Evolutionary conservation across 2,113 vertebrate genomes (phyloP), one percentile per base, ranked within the genome.

Genomic region (Syrrhaptes paradoxus): DNA sequence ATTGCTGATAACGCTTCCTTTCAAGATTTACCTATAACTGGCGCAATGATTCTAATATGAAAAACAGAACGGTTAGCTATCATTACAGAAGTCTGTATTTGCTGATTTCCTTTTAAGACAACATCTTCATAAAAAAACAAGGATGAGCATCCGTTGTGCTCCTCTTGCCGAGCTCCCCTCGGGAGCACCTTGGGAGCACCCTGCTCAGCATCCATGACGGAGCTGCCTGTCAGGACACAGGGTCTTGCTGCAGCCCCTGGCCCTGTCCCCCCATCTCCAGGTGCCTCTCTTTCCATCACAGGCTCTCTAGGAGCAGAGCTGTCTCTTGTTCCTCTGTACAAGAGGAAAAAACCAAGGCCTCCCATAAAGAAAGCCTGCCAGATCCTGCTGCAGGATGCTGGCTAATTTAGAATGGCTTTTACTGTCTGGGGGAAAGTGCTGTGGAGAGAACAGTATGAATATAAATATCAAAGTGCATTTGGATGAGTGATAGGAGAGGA

Each of bases 121-220:
- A 31, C 21, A 32, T 18, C 34, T 36, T 48, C 32, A 34, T 32
- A 71, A 73, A 26, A 65, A 86, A 92, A 46, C 17, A 45, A 49
- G 20, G 2, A 5, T 5, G 4, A 80, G 5, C 8, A 76, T 75
- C 18, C 17, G 63, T 83, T 66, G 26, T 59, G 14, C 8, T 51
- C 7, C 5, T 3, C 8, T 46, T 51, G 9, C 10, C 0, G 0
- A 63, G 24, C 3, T 58, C 3, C 2, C 13, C 10, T 66, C 1
- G 3, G 34, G 21, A 66, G 18, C 29, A 51, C 51, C 17, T 52
- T 3, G 0, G 59, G 17, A 77, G 4, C 55, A 43, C 34, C 6
- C 34, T 58, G 31, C 17, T 21, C 68, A 3, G 1, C 6, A 6
- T 7, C 31, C 4, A 3, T 7, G 28, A 11, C 14, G 22, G 32